These are phyloP conservation scores for Thunnus thynnus DNA, from an alignment of 2,113 vertebrate species.

Conservation along the genomic window DNA sequence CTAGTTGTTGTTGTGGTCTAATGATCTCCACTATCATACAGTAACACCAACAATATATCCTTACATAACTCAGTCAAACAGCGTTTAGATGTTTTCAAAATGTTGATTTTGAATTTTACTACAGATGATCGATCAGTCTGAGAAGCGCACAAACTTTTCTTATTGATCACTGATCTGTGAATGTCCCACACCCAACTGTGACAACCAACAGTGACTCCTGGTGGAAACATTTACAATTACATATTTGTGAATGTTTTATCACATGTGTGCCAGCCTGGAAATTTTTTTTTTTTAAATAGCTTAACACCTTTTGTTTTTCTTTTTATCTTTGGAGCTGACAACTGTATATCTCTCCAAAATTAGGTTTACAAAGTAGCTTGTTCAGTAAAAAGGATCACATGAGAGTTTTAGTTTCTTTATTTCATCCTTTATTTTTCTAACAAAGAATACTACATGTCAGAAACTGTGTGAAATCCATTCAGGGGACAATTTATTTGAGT, in stretches of 20 bases:
- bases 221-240: background rate
- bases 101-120: background rate
- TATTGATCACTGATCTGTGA: background rate
- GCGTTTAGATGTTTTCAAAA: background rate
- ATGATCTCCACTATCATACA: background rate
- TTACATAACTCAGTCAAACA: background rate
- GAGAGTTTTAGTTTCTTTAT: background rate
- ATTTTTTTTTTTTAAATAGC: too few relatives aligned
- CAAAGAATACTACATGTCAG: background rate
- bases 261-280: too few relatives aligned
- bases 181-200: background rate
- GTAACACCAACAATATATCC: too few relatives aligned
- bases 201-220: background rate
- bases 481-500: background rate
- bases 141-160: background rate
- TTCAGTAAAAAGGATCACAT: too few relatives aligned
- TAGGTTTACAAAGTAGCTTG: background rate
- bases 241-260: background rate
- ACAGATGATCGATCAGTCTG: background rate
- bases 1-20: background rate
- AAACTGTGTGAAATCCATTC: background rate
- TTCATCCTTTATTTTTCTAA: slow-evolving; percentile 13
- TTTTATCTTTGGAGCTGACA: background rate
- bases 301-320: too few relatives aligned
- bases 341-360: background rate